phyloP scores from a whole-genome alignment of 2,888 invertebrate genomes.

The Axea sp. region DNA sequence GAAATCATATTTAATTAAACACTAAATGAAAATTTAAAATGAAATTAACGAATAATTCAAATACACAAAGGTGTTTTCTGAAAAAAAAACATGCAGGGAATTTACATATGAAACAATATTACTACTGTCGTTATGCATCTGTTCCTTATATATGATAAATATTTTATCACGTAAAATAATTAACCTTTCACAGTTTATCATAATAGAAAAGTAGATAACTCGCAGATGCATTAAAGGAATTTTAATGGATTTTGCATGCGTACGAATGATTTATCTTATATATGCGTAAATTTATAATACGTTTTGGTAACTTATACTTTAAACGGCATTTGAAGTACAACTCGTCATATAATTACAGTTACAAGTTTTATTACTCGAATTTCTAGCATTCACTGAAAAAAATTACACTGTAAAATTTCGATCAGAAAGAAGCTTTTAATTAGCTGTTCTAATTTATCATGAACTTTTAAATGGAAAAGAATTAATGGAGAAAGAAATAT shows the following conservation, averaged over 20 bases:
- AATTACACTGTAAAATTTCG: background rate
- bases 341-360: background rate
- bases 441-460: no score
- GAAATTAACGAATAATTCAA: no score
- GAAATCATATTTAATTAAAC: background rate
- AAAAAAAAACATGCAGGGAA: constrained; percentile 28
- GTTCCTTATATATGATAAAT: constrained; percentile 3
- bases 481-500: no score
- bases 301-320: no score
- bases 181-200: constrained; percentile 1
- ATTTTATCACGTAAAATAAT: background rate
- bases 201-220: constrained; percentile 8
- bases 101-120: constrained; percentile 23
- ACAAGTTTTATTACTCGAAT: background rate
- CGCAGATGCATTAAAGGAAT: constrained; percentile 6
- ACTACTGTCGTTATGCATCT: constrained; percentile 16
- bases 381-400: background rate
- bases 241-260: constrained; percentile 14
- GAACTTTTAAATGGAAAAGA: no score
- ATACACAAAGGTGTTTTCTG: no score
- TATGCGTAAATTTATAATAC: no score
- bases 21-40: no score
- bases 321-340: no score
- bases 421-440: no score
- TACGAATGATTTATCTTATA: constrained; percentile 4